Base-by-base conservation (phyloP, 2,888 invertebrate species). In the Opisthograptis luteolata region DNA sequence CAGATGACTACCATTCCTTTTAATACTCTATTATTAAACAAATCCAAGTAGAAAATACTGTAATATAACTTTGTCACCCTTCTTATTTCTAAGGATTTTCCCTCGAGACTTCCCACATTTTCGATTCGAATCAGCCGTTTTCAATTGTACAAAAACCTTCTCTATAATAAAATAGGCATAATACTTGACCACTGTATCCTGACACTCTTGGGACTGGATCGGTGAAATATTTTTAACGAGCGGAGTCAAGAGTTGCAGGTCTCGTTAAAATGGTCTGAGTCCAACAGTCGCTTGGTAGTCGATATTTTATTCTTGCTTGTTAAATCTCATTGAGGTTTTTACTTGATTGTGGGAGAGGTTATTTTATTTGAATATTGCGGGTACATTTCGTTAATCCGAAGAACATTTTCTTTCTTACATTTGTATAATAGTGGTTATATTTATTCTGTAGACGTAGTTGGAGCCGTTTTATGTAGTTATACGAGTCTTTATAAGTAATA, bases 291-390 rank as follows among this genome's bases (percentile, higher is more conserved):
- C 64, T 66, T 70, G 70, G 70, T 78, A 81, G 76, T 80, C 81
- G 79, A 86, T 86, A 86, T 86, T 84, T 83, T 84, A 84, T 83
- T 80, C 80, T 59, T 79, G 79, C 81, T 84, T 82, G 84, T 85
- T 85, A 85, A 82, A 83, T 73, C 77, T 77, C 73, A 83, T 86
- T 85, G 78, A 79, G 73, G 77, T 79, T 81, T 78, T 79, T 76
- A 81, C 76, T 81, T 76, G 75, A 73, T 66, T 60, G 56, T 55
- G 56, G 61, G 62, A 64, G 63, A 63, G 62, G 66, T 72, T 75
- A 73, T 68, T 70, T 65, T 55, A 66, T 76, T 70, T 68, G 61
- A 64, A 63, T 67, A 59, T 64, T 58, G 64, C 58, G 57, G 63
- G 59, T 65, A 61, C 66, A 62, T 60, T 65, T 59, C 56, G 49